These are phyloP conservation scores for Plectrocnemia conspersa DNA, from an alignment of 1,140 invertebrate genomes.

Conservation along the genomic window DNA sequence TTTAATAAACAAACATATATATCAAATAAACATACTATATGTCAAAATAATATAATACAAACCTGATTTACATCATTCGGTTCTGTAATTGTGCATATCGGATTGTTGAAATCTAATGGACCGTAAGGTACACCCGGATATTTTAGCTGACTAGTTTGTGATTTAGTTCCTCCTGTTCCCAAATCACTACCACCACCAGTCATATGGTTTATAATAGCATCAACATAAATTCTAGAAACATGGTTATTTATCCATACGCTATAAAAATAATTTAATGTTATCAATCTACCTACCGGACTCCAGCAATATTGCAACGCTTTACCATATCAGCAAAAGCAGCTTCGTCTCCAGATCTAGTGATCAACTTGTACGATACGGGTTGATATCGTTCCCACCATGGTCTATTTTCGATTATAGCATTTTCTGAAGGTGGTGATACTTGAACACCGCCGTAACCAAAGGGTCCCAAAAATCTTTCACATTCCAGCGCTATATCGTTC, in stretches of 20 bases:
- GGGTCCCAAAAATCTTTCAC: conserved; percentile 61
- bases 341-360: conserved; percentile 67
- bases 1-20: no score
- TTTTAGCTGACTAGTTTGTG: conserved; percentile 38
- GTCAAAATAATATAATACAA: not conserved
- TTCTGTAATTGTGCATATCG: conserved; percentile 40
- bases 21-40: conserved; percentile 35
- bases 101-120: conserved; percentile 41
- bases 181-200: conserved; percentile 42
- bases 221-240: conserved; percentile 58
- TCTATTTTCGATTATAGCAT: conserved; percentile 38
- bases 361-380: conserved; percentile 72
- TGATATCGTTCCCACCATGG: conserved; percentile 81
- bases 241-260: not conserved
- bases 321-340: conserved; percentile 66
- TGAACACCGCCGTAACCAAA: conserved; percentile 60
- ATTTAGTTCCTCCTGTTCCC: conserved; percentile 50
- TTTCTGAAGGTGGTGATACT: conserved; percentile 16
- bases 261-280: not conserved
- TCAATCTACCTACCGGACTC: conserved; percentile 38
- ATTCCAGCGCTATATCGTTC: conserved; percentile 63
- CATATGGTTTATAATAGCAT: conserved; percentile 75
- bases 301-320: conserved; percentile 57
- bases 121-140: conserved; percentile 48
- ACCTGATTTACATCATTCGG: conserved; percentile 45